Evolutionary conservation across 1,140 invertebrate genomes (phyloP), one percentile per base, ranked within the genome.

Genomic region (Trissolcus basalis): DNA sequence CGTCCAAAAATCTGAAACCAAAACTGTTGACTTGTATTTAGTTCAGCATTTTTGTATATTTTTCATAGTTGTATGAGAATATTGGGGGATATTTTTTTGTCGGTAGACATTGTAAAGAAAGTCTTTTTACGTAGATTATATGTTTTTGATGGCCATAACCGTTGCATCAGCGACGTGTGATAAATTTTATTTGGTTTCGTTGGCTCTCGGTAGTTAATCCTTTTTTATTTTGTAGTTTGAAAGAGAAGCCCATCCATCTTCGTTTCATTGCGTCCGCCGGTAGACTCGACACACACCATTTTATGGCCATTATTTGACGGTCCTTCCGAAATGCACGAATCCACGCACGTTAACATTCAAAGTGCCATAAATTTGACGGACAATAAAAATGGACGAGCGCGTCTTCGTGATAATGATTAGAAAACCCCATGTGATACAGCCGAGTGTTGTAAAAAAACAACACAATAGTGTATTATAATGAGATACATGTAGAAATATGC

Each of bases 321-420:
- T 78, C 70, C 76, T 78, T 78, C 69, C 76, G 76, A 78, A 78
- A 73, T 54, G 70, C 69, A 78, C 48, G 64, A 45, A 59, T 72
- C 48, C 51, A 59, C 59, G 36, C 45, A 70, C 59, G 64, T 65
- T 59, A 73, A 69, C 64, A 27, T 70, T 72, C 35, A 48, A 77
- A 70, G 69, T 74, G 61, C 36, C 56, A 74, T 78, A 78, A 78
- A 78, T 78, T 74, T 53, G 69, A 61, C 60, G 69, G 14, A 70
- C 56, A 65, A 73, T 78, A 73, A 73, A 39, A 78, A 78, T 51
- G 70, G 27, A 69, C 60, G 15, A 73, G 65, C 41, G 50, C 44
- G 19, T 27, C 19, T 44, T 44, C 59, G 64, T 65, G 41, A 78
- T 67, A 78, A 78, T 78, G 69, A 78, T 78, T 78, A 73, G 70